Evolutionary conservation across 2,113 vertebrate species (phyloP).

Genomic region (Rhineura floridana): DNA sequence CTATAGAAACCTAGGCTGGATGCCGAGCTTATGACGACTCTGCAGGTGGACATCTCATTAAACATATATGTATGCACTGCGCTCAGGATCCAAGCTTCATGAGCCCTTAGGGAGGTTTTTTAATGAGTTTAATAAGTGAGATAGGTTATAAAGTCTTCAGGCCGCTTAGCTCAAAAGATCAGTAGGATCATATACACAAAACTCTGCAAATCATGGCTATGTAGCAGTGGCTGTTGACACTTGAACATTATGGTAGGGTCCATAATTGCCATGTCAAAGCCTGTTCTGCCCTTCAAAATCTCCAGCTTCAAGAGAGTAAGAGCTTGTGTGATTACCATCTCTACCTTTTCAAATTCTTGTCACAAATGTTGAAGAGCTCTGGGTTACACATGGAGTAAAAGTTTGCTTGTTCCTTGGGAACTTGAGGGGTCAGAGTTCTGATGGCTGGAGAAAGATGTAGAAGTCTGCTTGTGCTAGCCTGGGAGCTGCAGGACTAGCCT

Average conservation of each 20-base stretch:
- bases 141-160: conserved; percentile 72
- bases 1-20: conserved; percentile 69
- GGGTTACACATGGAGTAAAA: background rate
- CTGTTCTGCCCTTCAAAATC: background rate
- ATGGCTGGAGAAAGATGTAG: background rate
- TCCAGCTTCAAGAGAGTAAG: background rate
- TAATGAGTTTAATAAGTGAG: conserved; percentile 76
- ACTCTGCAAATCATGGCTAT: background rate
- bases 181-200: conserved; percentile 44
- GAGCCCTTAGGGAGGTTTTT: conserved; percentile 69
- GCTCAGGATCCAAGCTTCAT: conserved; percentile 71
- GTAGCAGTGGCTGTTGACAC: background rate
- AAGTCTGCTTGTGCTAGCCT: background rate
- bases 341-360: background rate
- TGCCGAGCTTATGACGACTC: conserved; percentile 72
- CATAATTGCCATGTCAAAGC: background rate
- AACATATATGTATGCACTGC: conserved; percentile 66
- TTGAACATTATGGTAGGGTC: background rate
- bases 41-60: conserved; percentile 77
- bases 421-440: background rate
- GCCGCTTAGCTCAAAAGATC: conserved; percentile 64
- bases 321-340: background rate
- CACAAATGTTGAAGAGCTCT: background rate
- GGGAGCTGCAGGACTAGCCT: background rate
- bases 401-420: background rate